Evolutionary conservation across 2,797 vertebrate species (phyloP).

Genomic region (Acipenser transmontanus): DNA sequence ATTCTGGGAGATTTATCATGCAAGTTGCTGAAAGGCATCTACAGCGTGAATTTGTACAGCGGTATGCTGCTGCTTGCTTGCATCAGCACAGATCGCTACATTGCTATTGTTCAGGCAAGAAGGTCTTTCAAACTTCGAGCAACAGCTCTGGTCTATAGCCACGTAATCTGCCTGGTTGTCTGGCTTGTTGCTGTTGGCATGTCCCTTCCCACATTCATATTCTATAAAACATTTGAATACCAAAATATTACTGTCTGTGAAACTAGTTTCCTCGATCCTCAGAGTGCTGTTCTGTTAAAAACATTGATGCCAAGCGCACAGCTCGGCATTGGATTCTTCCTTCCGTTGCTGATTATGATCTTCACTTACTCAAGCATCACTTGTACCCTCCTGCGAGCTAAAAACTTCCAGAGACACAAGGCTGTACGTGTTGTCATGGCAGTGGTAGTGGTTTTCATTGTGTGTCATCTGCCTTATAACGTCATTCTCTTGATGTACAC

Average conservation of each 20-base stretch:
- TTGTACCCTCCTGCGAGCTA: constrained; percentile 61
- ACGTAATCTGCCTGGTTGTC: constrained; percentile 53
- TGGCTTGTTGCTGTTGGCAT: constrained; percentile 66
- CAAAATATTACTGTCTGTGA: constrained; percentile 50
- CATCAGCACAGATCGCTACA: constrained; percentile 79
- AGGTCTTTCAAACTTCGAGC: constrained; percentile 71
- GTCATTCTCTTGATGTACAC: constrained; percentile 55
- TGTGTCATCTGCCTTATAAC: constrained; percentile 82
- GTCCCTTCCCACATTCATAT: constrained; percentile 68
- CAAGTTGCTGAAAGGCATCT: constrained; percentile 72
- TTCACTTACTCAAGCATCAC: constrained; percentile 74
- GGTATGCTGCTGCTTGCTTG: constrained; percentile 82
- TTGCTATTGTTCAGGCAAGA: constrained; percentile 82
- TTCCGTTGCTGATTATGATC: constrained; percentile 73
- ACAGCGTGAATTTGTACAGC: constrained; percentile 82
- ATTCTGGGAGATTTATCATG: constrained; percentile 61
- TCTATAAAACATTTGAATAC: constrained; percentile 45
- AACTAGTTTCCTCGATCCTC: constrained; percentile 33
- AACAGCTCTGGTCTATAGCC: constrained; percentile 46
- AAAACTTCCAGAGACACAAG: constrained; percentile 76
- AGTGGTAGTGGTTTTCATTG: constrained; percentile 73
- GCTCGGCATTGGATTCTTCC: constrained; percentile 70
- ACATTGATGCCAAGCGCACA: constrained; percentile 58
- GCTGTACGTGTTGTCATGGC: constrained; percentile 76
- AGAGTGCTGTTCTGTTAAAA: constrained; percentile 45